Base-by-base conservation (phyloP, 2,113 vertebrate genomes). In the Saccopteryx leptura region DNA sequence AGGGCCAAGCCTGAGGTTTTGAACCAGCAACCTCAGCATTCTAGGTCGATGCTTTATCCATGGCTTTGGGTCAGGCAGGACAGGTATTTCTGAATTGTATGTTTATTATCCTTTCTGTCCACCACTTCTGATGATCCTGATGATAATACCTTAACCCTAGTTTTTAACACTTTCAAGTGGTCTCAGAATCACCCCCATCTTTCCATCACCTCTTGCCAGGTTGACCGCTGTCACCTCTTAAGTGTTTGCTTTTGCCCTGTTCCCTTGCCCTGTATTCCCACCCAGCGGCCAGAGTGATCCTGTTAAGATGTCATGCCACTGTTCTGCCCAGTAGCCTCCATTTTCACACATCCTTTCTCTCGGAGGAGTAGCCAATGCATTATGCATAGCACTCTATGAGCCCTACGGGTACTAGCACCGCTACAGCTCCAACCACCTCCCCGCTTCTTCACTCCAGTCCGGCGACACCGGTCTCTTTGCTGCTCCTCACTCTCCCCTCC, bases 401-500 rank as follows among this genome's bases (percentile, higher is more conserved):
- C 79, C 21, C 56, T 65, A 10, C 2, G 4, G 15, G 23, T 9
- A 12, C 23, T 14, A 13, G 5, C 5, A 19, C 13, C 18, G 9
- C 2, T 4, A 8, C 9, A 10, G 69, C 10, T 33, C 24, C 17
- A 66, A 23, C 71, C 33, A 2, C 31, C 9, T 52, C 31, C 26
- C 21, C 18, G 7, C 39, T 6, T 58, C n/a, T 28, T 93, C 31
- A 1, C 4, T 87, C 7, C 9, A 5, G 52, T 11, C 10, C 12
- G 13, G n/a, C 21, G 23, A 13, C 31, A 33, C 8, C 31, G 1
- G 3, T 28, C 13, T 81, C 17, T 33, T 33, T 33, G 48, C 39
- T 15, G 11, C 21, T 72, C 23, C 7, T 61, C 72, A 6, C 52
- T n/a, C 12, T 0, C 3, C 13, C 0, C 4, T 18, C 9, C 5